Conservation (phyloP, 2,113 vertebrate genomes). For the Muntiacus reevesi region DNA sequence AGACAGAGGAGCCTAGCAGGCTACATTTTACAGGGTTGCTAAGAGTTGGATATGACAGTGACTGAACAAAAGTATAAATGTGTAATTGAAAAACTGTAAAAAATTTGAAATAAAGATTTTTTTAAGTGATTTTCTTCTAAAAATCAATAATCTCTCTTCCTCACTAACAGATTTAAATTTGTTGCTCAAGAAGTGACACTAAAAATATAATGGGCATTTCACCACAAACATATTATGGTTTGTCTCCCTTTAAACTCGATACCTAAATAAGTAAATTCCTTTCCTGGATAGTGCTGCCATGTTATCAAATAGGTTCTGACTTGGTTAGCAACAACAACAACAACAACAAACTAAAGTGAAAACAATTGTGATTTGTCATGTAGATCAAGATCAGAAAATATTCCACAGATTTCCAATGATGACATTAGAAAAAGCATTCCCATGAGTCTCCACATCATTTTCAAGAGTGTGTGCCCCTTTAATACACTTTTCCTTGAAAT, state of each 20-base stretch:
- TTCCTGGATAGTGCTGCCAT: constrained; percentile 24
- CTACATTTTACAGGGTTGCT: not conserved
- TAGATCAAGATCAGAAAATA: constrained; percentile 70
- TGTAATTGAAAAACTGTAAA: not conserved
- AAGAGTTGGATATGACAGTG: not conserved
- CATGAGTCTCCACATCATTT: not conserved
- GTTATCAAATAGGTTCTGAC: constrained; percentile 68
- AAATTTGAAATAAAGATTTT: not conserved
- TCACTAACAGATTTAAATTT: constrained; percentile 67
- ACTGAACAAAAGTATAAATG: not conserved
- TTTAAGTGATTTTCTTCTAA: not conserved
- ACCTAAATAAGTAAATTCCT: constrained; percentile 68
- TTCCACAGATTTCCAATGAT: constrained; percentile 48
- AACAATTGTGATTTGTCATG: constrained; percentile 63
- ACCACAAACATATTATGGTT: constrained; percentile 53
- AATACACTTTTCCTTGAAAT: constrained; percentile 2
- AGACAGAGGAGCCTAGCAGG: not conserved
- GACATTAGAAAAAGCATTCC: not conserved
- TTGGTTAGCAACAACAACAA: constrained; percentile 56
- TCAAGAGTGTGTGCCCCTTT: accelerated
- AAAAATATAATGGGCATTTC: constrained; percentile 60
- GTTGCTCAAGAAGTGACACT: constrained; percentile 58
- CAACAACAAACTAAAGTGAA: constrained; percentile 74
- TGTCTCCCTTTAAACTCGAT: constrained; percentile 60
- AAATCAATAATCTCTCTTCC: constrained; percentile 22